These are phyloP conservation scores for Sebastes nivosus DNA, from an alignment of 2,797 vertebrate species.

Conservation along the genomic window DNA sequence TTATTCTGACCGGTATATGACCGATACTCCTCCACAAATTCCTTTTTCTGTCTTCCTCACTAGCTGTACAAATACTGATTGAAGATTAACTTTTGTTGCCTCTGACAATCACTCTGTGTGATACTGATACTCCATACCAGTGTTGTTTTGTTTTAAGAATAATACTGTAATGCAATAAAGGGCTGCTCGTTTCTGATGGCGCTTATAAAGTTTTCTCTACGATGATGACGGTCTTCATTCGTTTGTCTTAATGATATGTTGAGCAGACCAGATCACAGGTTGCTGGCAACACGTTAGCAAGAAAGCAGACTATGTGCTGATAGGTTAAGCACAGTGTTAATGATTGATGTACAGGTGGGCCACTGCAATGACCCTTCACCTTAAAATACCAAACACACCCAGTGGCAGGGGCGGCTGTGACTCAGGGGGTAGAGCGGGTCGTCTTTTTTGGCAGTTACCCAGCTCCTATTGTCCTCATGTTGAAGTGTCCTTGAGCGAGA, in stretches of 20 bases:
- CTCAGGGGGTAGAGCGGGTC: too few relatives aligned
- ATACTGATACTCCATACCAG: neutral
- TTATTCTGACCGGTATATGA: neutral
- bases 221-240: neutral
- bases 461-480: too few relatives aligned
- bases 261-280: neutral
- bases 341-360: conserved; percentile 1
- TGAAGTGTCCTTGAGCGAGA: too few relatives aligned
- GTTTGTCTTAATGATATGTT: neutral
- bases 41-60: neutral
- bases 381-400: conserved; percentile 16
- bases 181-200: neutral
- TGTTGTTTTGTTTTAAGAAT: neutral
- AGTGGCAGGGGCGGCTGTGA: neutral
- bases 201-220: too few relatives aligned
- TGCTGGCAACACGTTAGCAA: neutral
- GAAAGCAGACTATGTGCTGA: neutral
- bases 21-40: neutral
- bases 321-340: neutral
- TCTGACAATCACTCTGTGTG: neutral
- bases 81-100: neutral
- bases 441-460: too few relatives aligned
- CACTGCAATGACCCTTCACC: neutral
- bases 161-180: neutral
- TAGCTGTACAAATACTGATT: neutral